Evolutionary conservation across 1,140 invertebrate genomes (phyloP).

Genomic region (Papilio polytes): DNA sequence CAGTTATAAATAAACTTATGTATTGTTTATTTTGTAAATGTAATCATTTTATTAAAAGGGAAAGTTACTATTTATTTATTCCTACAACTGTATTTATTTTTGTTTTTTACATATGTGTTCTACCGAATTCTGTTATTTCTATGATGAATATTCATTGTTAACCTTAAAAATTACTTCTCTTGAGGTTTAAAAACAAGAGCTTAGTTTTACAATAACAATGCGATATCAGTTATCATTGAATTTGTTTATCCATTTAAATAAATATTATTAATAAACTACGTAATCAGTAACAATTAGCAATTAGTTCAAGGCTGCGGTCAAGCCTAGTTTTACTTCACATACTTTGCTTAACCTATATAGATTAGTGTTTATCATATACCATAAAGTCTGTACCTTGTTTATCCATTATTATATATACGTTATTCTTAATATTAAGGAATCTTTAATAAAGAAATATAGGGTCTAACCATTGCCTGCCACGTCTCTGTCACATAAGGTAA

Average conservation of each 20-base stretch:
- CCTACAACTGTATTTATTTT: no score
- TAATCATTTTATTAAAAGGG: no score
- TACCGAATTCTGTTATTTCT: no score
- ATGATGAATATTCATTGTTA: no score
- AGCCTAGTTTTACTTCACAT: background rate
- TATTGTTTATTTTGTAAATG: background rate
- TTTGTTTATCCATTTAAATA: background rate
- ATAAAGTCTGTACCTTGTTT: background rate
- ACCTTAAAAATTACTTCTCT: background rate
- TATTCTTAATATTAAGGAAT: no score
- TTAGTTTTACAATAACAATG: background rate
- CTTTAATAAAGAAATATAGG: no score
- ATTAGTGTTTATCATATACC: background rate
- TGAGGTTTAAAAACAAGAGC: background rate
- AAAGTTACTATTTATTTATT: no score
- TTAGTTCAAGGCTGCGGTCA: constrained; percentile 5
- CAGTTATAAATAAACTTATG: background rate
- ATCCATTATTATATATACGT: no score
- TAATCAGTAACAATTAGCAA: background rate
- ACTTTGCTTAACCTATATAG: background rate
- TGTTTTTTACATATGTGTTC: no score
- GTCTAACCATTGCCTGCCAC: no score
- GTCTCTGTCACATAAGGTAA: no score
- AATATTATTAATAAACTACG: background rate
- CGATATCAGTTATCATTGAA: constrained; percentile 14